A percentile compares a stretch with the other conserved stretches of the same genome.
Evolutionary conservation across 2,888 invertebrate genomes (phyloP).

Genomic region (Rotaria macrura): DNA sequence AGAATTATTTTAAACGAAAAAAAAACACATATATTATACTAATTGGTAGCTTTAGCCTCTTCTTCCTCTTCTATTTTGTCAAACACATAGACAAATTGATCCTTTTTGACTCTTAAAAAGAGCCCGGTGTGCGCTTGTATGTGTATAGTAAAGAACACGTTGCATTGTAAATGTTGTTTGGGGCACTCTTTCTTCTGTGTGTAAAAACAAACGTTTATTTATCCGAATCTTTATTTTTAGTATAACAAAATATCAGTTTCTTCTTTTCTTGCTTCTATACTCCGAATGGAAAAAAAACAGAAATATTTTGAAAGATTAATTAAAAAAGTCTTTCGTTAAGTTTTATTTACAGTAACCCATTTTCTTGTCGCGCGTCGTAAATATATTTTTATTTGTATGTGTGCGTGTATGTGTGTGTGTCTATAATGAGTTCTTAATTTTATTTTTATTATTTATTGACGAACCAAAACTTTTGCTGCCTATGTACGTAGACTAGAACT

Average conservation of each 20-base stretch:
- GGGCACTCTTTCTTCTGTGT: not conserved
- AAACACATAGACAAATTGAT: constrained; percentile 7
- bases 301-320: not conserved
- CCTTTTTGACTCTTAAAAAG: constrained; percentile 1
- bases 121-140: not conserved
- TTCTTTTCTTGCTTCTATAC: not conserved
- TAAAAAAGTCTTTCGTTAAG: not conserved
- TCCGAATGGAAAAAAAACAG: not conserved
- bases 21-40: not conserved
- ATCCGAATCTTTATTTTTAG: not conserved
- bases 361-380: not conserved
- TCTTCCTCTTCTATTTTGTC: not conserved
- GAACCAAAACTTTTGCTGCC: not conserved
- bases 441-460: constrained; percentile 4
- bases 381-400: not conserved
- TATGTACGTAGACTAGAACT: not conserved
- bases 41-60: not conserved
- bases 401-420: not conserved
- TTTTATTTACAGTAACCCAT: not conserved
- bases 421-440: not conserved
- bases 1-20: not conserved
- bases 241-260: not conserved
- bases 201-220: not conserved
- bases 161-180: not conserved
- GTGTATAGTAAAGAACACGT: not conserved